Conservation (phyloP, 2,113 vertebrate genomes). For the Furnarius figulus region DNA sequence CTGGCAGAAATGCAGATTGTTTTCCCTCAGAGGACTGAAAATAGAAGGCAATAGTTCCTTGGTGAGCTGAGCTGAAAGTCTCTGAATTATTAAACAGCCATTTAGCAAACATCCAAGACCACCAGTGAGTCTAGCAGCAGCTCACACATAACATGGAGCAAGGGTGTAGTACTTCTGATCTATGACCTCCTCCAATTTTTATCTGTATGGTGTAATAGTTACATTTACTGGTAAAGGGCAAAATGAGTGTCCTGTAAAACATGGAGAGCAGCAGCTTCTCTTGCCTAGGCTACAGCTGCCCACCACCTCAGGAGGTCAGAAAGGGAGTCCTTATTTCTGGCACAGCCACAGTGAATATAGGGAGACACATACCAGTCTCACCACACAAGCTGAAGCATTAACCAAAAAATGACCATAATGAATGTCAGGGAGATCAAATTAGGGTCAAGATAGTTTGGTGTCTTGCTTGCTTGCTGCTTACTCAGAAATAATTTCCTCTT, state of each 20-base stretch:
- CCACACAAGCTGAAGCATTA: neutral
- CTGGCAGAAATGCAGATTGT: neutral
- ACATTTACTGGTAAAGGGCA: neutral
- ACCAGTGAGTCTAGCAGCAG: neutral
- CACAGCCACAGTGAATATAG: neutral
- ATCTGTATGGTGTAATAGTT: neutral
- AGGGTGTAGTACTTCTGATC: rapidly evolving
- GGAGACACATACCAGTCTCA: neutral
- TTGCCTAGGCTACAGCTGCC: neutral
- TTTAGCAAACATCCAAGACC: neutral
- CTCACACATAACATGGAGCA: neutral
- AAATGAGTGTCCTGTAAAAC: neutral
- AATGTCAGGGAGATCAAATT: neutral
- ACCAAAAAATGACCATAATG: neutral
- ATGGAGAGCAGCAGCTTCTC: neutral
- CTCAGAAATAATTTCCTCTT: slow-evolving; percentile 30
- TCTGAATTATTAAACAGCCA: neutral
- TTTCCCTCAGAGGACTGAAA: neutral
- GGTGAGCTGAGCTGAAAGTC: neutral
- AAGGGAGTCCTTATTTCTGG: neutral
- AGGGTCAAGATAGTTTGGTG: neutral
- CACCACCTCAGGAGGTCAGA: neutral
- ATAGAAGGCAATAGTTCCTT: neutral
- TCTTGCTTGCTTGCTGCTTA: neutral
- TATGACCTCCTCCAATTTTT: neutral